phyloP scores from a whole-genome alignment of 2,113 vertebrate genomes.

The Zosterops pallidus region DNA sequence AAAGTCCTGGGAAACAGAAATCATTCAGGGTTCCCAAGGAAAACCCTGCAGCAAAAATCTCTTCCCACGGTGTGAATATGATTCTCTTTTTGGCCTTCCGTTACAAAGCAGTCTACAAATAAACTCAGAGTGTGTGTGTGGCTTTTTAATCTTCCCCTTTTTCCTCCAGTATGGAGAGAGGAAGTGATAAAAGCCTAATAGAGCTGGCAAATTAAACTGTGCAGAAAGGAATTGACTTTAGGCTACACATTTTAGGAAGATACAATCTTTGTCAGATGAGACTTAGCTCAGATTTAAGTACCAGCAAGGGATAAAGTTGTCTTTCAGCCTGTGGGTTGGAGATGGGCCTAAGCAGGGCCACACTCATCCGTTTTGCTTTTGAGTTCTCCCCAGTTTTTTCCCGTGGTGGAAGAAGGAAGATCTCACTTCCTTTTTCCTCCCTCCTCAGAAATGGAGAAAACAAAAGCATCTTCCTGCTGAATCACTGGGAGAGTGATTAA shows the following conservation, averaged over 20 bases:
- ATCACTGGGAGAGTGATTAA: neutral
- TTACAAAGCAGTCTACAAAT: slow-evolving; percentile 40
- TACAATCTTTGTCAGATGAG: neutral
- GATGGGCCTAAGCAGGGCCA: neutral
- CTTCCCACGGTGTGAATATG: slow-evolving; percentile 40
- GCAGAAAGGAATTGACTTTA: neutral
- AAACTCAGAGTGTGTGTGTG: neutral
- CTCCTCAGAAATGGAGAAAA: neutral
- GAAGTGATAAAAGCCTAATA: slow-evolving; percentile 42
- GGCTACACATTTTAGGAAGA: neutral
- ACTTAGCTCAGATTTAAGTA: neutral
- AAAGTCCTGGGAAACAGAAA: slow-evolving; percentile 63
- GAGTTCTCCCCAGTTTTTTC: neutral
- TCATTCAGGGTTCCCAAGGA: slow-evolving; percentile 50
- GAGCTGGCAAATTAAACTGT: slow-evolving; percentile 1
- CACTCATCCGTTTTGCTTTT: neutral
- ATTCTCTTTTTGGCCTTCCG: slow-evolving; percentile 5
- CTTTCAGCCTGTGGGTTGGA: neutral
- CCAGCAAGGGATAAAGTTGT: neutral
- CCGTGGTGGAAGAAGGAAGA: neutral
- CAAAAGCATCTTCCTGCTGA: neutral
- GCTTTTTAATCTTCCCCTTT: slow-evolving; percentile 34
- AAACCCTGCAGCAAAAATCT: slow-evolving; percentile 2
- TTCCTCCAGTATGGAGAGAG: neutral
- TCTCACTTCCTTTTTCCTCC: neutral